Percentiles rank a stretch among this genome's conserved stretches.
Evolutionary conservation across 1,140 invertebrate species (phyloP).

Genomic region (Notospermus geniculatus): DNA sequence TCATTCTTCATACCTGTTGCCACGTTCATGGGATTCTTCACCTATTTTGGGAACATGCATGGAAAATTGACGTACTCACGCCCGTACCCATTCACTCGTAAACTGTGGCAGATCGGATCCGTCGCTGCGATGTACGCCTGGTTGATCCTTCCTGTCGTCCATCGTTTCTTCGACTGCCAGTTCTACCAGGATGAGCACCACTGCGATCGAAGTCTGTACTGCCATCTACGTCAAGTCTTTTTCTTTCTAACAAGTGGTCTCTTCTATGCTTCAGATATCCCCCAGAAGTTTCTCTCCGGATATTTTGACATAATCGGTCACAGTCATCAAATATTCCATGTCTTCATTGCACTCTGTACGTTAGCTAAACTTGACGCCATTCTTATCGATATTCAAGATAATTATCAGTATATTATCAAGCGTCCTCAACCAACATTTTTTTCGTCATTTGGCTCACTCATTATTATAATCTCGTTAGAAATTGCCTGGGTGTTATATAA

Average conservation of each 20-base stretch:
- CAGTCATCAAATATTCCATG: conserved; percentile 53
- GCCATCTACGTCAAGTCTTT: conserved; percentile 46
- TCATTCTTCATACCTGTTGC: conserved; percentile 32
- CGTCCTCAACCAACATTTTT: conserved; percentile 14
- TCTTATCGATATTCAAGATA: conserved; percentile 14
- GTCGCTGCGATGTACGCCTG: conserved; percentile 43
- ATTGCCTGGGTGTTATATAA: conserved; percentile 1
- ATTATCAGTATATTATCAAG: not conserved
- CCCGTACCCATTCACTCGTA: conserved; percentile 48
- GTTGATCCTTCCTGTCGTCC: conserved; percentile 46
- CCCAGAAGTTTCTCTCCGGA: conserved; percentile 49
- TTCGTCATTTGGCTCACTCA: conserved; percentile 12
- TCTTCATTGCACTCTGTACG: conserved; percentile 35
- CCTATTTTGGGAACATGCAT: conserved; percentile 40
- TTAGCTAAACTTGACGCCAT: conserved; percentile 20
- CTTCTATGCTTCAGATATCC: conserved; percentile 52
- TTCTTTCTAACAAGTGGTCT: conserved; percentile 47
- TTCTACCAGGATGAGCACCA: conserved; percentile 12
- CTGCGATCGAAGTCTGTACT: conserved; percentile 38
- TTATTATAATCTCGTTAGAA: conserved; percentile 11
- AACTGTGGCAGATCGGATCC: conserved; percentile 49
- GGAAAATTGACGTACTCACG: conserved; percentile 44
- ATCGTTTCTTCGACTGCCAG: conserved; percentile 28
- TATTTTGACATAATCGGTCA: conserved; percentile 52
- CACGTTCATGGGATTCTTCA: conserved; percentile 33